Conservation (phyloP, 2,888 invertebrate genomes). For the Meteorus colon region DNA sequence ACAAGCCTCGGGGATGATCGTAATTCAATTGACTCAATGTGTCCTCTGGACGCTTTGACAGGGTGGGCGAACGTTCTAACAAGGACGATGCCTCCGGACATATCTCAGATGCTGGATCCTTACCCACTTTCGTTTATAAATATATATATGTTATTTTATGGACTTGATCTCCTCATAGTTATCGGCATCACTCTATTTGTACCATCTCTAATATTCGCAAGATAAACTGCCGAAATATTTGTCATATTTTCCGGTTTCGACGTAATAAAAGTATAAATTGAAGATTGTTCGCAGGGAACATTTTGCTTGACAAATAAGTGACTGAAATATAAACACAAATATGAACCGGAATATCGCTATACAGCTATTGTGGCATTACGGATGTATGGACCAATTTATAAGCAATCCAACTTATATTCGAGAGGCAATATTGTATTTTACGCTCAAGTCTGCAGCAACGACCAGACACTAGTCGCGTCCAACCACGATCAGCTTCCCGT, state of each 20-base stretch:
- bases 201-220: background rate
- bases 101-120: slow-evolving; percentile 48
- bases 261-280: background rate
- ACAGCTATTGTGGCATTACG: slow-evolving; percentile 69
- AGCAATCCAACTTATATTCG: slow-evolving; percentile 72
- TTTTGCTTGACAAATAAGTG: background rate
- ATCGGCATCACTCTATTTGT: background rate
- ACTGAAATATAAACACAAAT: slow-evolving; percentile 42
- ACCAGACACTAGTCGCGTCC: slow-evolving; percentile 27
- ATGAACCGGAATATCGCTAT: slow-evolving; percentile 48
- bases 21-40: slow-evolving; percentile 73
- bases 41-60: slow-evolving; percentile 74
- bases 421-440: slow-evolving; percentile 71
- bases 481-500: slow-evolving; percentile 7
- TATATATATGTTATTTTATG: background rate
- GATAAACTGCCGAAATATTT: background rate
- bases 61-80: slow-evolving; percentile 72
- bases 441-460: slow-evolving; percentile 47
- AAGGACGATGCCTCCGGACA: slow-evolving; percentile 69
- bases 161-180: background rate
- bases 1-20: slow-evolving; percentile 71
- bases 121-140: background rate
- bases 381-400: slow-evolving; percentile 74
- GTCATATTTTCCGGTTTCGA: background rate
- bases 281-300: background rate